Evolutionary conservation across 2,888 invertebrate genomes (phyloP).

Genomic region (Pollenia angustigena): DNA sequence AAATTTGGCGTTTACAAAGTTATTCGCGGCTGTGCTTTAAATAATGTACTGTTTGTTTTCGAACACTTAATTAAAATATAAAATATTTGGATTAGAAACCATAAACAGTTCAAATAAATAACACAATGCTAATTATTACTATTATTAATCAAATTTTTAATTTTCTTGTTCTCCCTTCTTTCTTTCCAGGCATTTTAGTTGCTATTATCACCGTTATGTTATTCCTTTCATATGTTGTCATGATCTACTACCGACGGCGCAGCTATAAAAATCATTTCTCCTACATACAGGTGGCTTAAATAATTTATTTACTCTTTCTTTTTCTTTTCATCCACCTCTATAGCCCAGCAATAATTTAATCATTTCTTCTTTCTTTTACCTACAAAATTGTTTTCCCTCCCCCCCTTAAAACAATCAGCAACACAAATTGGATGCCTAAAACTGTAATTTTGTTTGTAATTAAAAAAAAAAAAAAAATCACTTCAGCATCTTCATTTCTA

Average conservation of each 20-base stretch:
- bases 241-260: conserved; percentile 81
- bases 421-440: conserved; percentile 71
- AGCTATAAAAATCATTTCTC: conserved; percentile 80
- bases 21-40: no score
- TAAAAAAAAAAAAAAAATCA: neutral
- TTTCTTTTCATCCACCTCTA: conserved; percentile 26
- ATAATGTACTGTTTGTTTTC: no score
- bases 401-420: conserved; percentile 52
- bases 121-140: neutral
- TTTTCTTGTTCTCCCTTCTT: neutral
- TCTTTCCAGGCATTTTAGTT: conserved; percentile 77
- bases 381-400: neutral
- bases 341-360: conserved; percentile 8
- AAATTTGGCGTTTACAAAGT: no score
- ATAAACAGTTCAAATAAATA: neutral
- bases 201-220: conserved; percentile 79
- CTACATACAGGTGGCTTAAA: conserved; percentile 81
- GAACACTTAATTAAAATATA: no score
- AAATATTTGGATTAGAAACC: no score
- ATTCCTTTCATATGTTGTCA: conserved; percentile 79
- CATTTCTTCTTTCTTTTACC: conserved; percentile 37
- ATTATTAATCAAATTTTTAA: neutral
- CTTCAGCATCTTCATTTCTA: conserved; percentile 40
- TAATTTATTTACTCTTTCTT: conserved; percentile 42
- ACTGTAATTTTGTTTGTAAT: conserved; percentile 11